Conservation (phyloP, 2,888 invertebrate species). For the Busseola fusca region DNA sequence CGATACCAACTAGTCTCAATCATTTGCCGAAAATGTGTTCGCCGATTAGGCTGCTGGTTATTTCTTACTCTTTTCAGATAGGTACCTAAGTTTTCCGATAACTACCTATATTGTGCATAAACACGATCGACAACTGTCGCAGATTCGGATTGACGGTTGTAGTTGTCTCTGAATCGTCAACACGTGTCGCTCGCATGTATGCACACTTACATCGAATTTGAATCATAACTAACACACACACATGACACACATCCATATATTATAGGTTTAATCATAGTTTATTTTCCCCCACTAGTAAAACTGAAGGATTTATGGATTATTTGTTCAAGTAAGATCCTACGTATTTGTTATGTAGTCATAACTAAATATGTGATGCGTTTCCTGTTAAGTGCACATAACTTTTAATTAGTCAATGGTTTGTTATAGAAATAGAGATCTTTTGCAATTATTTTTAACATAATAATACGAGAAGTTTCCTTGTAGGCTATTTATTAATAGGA, state of each 20-base stretch:
- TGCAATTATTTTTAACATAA: not conserved
- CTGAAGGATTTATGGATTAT: not conserved
- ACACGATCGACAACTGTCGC: not conserved
- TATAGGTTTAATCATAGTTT: not conserved
- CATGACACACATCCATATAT: not conserved
- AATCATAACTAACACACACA: not conserved
- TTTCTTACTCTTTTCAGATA: too few species aligned
- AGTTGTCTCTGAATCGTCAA: not conserved
- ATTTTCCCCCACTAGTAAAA: not conserved
- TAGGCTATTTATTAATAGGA: not conserved
- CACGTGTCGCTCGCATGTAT: not conserved
- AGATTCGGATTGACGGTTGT: not conserved
- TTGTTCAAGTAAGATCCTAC: not conserved
- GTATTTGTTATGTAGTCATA: not conserved
- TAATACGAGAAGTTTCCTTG: not conserved
- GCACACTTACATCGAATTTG: not conserved
- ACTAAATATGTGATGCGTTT: not conserved
- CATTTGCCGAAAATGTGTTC: too few species aligned
- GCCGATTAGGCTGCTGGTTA: too few species aligned
- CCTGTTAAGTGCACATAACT: constrained; percentile 9
- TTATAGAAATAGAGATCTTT: not conserved
- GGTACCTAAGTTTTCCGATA: too few species aligned
- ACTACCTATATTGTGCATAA: not conserved
- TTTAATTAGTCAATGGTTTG: constrained; percentile 15
- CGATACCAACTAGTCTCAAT: too few species aligned